Evolutionary conservation across 2,113 vertebrate genomes (phyloP).

Genomic region (Brienomyrus longianalis): DNA sequence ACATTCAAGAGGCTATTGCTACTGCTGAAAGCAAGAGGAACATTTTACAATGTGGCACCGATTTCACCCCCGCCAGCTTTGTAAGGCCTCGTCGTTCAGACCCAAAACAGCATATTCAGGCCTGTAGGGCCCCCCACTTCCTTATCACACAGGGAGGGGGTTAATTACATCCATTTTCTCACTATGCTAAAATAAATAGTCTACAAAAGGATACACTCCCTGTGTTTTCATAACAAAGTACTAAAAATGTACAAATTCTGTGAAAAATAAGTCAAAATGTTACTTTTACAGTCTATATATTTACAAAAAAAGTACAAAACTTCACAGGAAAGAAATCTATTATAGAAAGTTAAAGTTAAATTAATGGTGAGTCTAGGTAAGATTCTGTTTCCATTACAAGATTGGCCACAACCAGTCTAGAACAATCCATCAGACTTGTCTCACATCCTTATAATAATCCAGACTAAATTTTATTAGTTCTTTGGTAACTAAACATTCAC

Average conservation of each 20-base stretch:
- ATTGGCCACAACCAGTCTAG: constrained; percentile 8
- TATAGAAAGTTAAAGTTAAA: constrained; percentile 55
- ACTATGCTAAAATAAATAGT: constrained; percentile 82
- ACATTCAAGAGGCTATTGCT: background rate
- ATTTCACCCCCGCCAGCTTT: background rate
- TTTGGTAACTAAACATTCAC: constrained; percentile 64
- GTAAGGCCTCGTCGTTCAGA: background rate
- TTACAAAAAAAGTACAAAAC: constrained; percentile 78
- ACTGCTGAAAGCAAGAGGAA: background rate
- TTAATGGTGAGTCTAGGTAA: constrained; percentile 54
- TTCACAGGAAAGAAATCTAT: constrained; percentile 58
- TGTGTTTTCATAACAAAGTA: constrained; percentile 45
- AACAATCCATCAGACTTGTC: constrained; percentile 26
- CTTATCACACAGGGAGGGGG: background rate
- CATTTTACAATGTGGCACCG: background rate
- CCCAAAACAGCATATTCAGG: background rate
- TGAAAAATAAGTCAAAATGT: constrained; percentile 63
- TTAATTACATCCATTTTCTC: constrained; percentile 45
- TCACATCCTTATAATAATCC: constrained; percentile 46
- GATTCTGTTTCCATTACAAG: constrained; percentile 27
- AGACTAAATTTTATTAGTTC: constrained; percentile 49
- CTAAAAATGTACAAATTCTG: constrained; percentile 73
- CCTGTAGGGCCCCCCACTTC: background rate
- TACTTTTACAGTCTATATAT: constrained; percentile 69
- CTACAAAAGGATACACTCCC: constrained; percentile 62